A percentile compares a stretch with the other conserved stretches of the same genome.
Conservation (phyloP, 2,113 vertebrate species). For the Suncus etruscus region DNA sequence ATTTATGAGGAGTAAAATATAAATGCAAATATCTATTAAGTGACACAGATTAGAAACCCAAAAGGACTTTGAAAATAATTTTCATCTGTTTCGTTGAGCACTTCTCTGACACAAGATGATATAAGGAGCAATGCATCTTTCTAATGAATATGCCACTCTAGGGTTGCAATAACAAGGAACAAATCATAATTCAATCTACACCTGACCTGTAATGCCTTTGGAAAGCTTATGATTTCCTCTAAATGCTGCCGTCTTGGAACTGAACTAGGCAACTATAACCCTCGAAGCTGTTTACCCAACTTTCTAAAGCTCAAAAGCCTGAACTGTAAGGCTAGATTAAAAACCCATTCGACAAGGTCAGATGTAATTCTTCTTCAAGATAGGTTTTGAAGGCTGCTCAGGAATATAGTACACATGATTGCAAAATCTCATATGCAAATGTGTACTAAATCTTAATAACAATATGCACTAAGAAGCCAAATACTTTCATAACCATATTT, state of each 20-base stretch:
- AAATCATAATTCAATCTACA: constrained; percentile 21
- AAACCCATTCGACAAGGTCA: neutral
- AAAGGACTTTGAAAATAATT: constrained; percentile 47
- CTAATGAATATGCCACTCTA: constrained; percentile 48
- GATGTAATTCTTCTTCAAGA: neutral
- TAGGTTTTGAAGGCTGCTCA: neutral
- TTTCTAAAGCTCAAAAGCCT: constrained; percentile 2
- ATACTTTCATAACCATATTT: neutral
- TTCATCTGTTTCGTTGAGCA: constrained; percentile 20
- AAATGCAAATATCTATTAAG: neutral
- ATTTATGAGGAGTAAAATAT: constrained; percentile 55
- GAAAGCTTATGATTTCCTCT: neutral
- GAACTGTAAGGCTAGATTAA: neutral
- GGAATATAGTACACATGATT: neutral
- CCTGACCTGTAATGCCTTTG: neutral
- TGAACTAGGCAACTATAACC: neutral
- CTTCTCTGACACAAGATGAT: constrained; percentile 43
- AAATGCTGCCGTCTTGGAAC: constrained; percentile 3
- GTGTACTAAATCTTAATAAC: neutral
- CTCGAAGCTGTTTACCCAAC: neutral
- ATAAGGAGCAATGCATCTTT: constrained; percentile 42
- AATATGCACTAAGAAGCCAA: constrained; percentile 24
- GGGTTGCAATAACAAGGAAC: constrained; percentile 45
- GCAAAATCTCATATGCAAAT: neutral
- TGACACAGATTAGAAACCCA: constrained; percentile 28